Evolutionary conservation across 2,888 invertebrate species (phyloP), one percentile per base, ranked within the genome.

Genomic region (Exocentrus adspersus): DNA sequence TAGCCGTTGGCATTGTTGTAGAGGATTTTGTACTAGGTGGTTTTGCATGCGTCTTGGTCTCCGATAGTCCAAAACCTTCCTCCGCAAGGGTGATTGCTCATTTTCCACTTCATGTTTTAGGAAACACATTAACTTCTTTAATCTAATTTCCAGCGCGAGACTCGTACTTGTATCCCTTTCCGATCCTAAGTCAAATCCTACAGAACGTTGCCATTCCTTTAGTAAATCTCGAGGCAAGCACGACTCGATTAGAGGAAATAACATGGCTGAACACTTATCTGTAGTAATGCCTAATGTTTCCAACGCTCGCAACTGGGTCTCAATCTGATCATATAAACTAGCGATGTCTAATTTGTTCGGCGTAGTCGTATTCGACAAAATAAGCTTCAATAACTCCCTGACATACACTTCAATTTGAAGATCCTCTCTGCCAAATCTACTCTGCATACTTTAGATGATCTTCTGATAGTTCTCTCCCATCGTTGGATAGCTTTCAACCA

Each of bases 161-260:
- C 3, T 32, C 28, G 5, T 9, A 7, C 6, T 28, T 28, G 9
- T 5, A 9, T 28, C 9, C n/a, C 32, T 32, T 32, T 0, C n/a
- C 10, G 32, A 10, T 32, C 3, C 32, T 5, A 3, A 24, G 24
- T 24, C 7, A 24, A 24, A 24, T n/a, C n/a, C 7, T 12, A 7
- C 42, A 14, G 42, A n/a, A 14, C 48, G 24, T 45, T 70, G 70
- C 76, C 74, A 78, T 1, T 67, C 68, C 28, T 70, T 10, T 30
- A 76, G 52, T 1, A 71, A 46, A 2, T 70, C 68, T 10, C 74
- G 69, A 2, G 76, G 76, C n/a, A 77, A 50, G 43, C 69, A 67
- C 0, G 74, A 75, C 53, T 76, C 76, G 14, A 75, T 73, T 5
- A 78, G 57, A 0, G 76, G 78, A 57, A 70, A 76, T 12, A 75